Evolutionary conservation across 2,797 vertebrate species (phyloP), one percentile per base, ranked within the genome.

Genomic region (Manis pentadactyla): DNA sequence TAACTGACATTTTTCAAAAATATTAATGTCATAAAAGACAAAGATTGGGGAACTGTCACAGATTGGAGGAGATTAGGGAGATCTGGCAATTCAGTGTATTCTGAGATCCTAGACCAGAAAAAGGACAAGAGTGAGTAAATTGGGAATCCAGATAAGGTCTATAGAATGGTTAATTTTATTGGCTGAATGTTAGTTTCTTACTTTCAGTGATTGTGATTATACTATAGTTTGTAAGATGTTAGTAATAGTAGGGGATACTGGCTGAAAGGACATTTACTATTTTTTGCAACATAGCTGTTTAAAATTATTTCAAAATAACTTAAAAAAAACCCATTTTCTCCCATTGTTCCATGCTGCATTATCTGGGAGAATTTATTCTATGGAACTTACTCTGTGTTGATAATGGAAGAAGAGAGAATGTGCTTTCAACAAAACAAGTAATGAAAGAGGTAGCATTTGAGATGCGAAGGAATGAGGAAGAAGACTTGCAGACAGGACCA

Each of bases 161-260:
- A 5, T 57, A 53, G 55, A 92, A 68, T 15, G 77, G 51, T 74
- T 71, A 18, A 57, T 81, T 95, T 85, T 86, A 86, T 37, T 71
- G 49, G 64, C 25, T 85, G 42, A 64, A 2, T 81, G 10, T 87
- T 87, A 49, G n/a, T 92, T 78, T 79, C 39, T 10, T 93, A 31
- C n/a, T 97, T 90, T 92, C 13, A 23, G 11, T 88, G 73, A 79
- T 74, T 83, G 11, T 88, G 73, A 79, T 74, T 83, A 18, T 14
- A 49, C 18, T 57, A 0, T 83, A 51, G 9, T 59, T 95, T 74
- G 8, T 71, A 61, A 39, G 34, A 77, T 93, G 21, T 42, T 86
- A 11, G 46, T 46, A 77, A 34, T 25, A 46, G 34, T 55, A 55
- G 23, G 46, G 18, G 19, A 27, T 13, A 63, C 15, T 31, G 29